Evolutionary conservation across 2,113 vertebrate species (phyloP).

Genomic region (Vimba vimba): DNA sequence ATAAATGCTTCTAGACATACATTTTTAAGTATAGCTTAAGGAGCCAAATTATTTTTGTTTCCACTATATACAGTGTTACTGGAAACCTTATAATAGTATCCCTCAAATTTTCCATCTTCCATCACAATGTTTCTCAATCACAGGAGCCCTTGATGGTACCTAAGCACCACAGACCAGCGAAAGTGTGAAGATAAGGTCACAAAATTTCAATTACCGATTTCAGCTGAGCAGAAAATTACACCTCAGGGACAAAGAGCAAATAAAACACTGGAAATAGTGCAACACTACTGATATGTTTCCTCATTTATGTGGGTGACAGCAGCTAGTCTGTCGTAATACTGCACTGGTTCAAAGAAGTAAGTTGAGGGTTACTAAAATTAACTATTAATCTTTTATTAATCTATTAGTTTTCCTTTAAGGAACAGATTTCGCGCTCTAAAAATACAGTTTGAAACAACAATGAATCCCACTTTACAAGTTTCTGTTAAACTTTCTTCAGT

Average conservation of each 20-base stretch:
- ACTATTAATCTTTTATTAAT: neutral
- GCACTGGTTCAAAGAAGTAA: neutral
- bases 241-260: conserved; percentile 43
- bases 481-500: neutral
- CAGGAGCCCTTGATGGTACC: neutral
- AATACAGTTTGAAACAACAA: neutral
- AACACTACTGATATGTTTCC: conserved; percentile 37
- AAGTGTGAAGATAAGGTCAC: conserved; percentile 40
- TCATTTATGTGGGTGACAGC: conserved; percentile 13
- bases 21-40: neutral
- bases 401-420: neutral
- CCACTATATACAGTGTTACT: neutral
- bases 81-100: neutral
- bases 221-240: conserved; percentile 68
- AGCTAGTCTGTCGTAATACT: neutral
- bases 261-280: conserved; percentile 41
- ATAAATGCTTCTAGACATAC: neutral
- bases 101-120: neutral
- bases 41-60: neutral
- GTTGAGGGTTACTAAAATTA: neutral
- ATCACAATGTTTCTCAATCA: conserved; percentile 13
- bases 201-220: conserved; percentile 65
- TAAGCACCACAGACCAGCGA: conserved; percentile 33
- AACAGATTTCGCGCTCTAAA: neutral
- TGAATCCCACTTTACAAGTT: neutral